Base-by-base conservation (phyloP, 2,888 invertebrate species). In the Dichetophora obliterata region DNA sequence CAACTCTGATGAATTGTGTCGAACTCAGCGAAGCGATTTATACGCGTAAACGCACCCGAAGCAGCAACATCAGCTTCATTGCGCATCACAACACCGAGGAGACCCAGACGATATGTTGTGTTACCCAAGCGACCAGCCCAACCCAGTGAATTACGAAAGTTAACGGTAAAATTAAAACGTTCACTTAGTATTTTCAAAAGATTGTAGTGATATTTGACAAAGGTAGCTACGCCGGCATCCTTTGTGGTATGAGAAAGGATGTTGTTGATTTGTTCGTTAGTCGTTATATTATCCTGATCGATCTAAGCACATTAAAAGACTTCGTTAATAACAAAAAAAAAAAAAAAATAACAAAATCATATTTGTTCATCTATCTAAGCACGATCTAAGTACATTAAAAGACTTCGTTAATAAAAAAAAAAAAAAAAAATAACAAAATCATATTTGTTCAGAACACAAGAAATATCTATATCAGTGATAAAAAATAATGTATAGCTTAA, bases 31-130 rank as follows among this genome's bases (percentile, higher is more conserved):
- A 87, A 86, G 5, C 89, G 84, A 82, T 87, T 88, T 2, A 86
- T 83, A n/a, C 87, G 84, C 81, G 85, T 86, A 16, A 88, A 87
- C n/a, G 82, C 82, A 16, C 87, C 87, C 3, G 88, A 85, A 3
- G 87, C 86, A 0, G 85, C 87, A 79, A 89, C 83, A 77, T 89
- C 89, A 2, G 85, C 88, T 77, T 89, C 89, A 77, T 88, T 87
- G 9, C 89, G 83, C 78, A 80, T 82, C 24, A 89, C 73, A 31
- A 88, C 84, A 1, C 89, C 89, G 22, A 89, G 73, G 9, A 87
- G 78, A 0, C 89, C 89, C 22, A 89, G 78, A 0, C 89, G 87
- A 81, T 83, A 89, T 22, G 83, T 83, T 5, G 86, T 82, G 63
- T 85, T 85, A 11, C 83, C 84, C 73, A 89, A 80, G 37, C 86